Conservation (phyloP, 1,140 invertebrate genomes). For the Drosophila novamexicana region DNA sequence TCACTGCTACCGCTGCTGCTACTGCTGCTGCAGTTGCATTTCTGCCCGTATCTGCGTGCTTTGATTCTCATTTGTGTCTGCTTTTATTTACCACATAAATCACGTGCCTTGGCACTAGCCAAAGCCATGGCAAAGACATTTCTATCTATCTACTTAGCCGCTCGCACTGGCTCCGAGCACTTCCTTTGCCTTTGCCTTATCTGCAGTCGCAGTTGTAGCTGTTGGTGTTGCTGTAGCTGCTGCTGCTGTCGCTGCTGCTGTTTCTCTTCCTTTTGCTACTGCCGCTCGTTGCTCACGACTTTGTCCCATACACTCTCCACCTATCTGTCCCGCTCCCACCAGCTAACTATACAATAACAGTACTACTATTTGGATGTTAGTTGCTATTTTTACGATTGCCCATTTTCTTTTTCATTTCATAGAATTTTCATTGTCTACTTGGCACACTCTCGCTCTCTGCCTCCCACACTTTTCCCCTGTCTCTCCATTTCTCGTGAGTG, state of each 20-base stretch:
- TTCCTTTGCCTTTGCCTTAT: constrained; percentile 47
- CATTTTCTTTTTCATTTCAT: constrained; percentile 72
- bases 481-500: background rate
- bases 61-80: constrained; percentile 72
- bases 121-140: constrained; percentile 61
- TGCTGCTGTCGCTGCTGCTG: constrained; percentile 1
- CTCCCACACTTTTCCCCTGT: constrained; percentile 1
- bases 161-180: constrained; percentile 53
- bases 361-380: constrained; percentile 58
- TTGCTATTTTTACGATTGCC: constrained; percentile 77
- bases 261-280: constrained; percentile 9
- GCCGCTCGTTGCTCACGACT: constrained; percentile 23
- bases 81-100: constrained; percentile 83
- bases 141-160: constrained; percentile 80
- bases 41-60: constrained; percentile 57
- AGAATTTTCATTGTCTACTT: constrained; percentile 61
- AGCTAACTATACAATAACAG: constrained; percentile 16
- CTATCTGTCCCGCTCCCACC: constrained; percentile 4
- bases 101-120: constrained; percentile 56
- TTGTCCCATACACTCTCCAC: constrained; percentile 24
- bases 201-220: constrained; percentile 20
- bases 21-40: constrained; percentile 33
- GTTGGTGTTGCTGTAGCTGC: constrained; percentile 15
- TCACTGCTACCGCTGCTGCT: constrained; percentile 8
- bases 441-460: constrained; percentile 2